A percentile compares a stretch with the other conserved stretches of the same genome.
Evolutionary conservation across 2,888 invertebrate genomes (phyloP).

Genomic region (Girardia tigrina): DNA sequence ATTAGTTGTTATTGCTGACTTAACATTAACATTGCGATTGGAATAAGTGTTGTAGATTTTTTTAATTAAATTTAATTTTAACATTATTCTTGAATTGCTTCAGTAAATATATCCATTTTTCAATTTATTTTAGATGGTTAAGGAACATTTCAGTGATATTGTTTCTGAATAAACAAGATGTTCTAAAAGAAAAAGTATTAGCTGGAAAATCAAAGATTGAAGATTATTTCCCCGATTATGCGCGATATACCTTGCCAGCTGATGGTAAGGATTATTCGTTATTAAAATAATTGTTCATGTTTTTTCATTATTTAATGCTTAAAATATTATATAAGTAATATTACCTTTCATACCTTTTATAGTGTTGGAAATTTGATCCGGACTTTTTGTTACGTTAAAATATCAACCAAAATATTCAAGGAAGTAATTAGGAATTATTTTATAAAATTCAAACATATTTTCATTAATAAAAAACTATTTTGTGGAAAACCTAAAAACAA

Average conservation of each 20-base stretch:
- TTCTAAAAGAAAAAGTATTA: slow-evolving; percentile 91
- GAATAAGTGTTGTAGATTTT: not conserved
- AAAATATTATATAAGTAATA: too few relatives aligned
- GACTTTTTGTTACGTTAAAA: too few relatives aligned
- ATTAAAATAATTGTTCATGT: too few relatives aligned
- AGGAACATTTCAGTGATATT: slow-evolving; percentile 99
- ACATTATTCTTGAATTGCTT: not conserved
- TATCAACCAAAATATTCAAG: too few relatives aligned
- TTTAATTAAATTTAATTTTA: not conserved
- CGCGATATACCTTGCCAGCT: slow-evolving; percentile 68
- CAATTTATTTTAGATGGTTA: slow-evolving; percentile 65
- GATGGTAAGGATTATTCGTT: slow-evolving; percentile 51
- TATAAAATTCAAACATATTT: too few relatives aligned
- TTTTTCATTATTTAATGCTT: too few relatives aligned
- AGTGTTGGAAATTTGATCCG: too few relatives aligned
- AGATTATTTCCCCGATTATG: slow-evolving; percentile 94
- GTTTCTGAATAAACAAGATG: slow-evolving; percentile 98
- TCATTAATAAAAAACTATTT: too few relatives aligned
- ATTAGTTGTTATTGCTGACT: not conserved
- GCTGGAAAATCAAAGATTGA: slow-evolving; percentile 95
- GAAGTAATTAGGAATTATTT: too few relatives aligned
- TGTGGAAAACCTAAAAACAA: too few relatives aligned
- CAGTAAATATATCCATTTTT: not conserved
- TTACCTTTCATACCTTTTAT: too few relatives aligned
- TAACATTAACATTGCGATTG: not conserved